These are phyloP conservation scores for Drosophila kikkawai DNA, from an alignment of 1,140 invertebrate genomes.

Conservation along the genomic window DNA sequence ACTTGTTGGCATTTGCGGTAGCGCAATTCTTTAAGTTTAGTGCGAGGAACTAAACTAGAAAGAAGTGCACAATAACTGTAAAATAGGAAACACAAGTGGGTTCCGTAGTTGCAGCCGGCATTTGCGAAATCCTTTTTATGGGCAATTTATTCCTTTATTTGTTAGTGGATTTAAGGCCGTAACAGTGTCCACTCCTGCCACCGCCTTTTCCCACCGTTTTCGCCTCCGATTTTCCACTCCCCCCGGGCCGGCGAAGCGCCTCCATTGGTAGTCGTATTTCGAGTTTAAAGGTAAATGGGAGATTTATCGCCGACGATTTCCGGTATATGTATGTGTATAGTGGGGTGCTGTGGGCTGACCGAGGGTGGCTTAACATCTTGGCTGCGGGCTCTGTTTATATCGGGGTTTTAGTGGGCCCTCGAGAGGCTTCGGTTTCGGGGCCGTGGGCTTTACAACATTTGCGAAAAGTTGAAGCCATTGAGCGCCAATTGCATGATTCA, in stretches of 20 bases:
- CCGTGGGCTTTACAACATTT: slow-evolving; percentile 35
- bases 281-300: slow-evolving; percentile 82
- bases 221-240: slow-evolving; percentile 18
- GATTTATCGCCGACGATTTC: slow-evolving; percentile 80
- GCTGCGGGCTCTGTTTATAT: slow-evolving; percentile 70
- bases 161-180: slow-evolving; percentile 80
- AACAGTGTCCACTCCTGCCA: slow-evolving; percentile 52
- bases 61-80: slow-evolving; percentile 59
- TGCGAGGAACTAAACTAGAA: slow-evolving; percentile 41
- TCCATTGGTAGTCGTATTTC: slow-evolving; percentile 69
- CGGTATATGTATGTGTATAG: slow-evolving; percentile 34
- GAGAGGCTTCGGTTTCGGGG: slow-evolving; percentile 47
- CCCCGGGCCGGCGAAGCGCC: slow-evolving; percentile 14
- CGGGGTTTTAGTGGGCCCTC: slow-evolving; percentile 75
- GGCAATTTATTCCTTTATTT: slow-evolving; percentile 82
- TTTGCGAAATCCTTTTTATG: slow-evolving; percentile 82
- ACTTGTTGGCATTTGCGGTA: slow-evolving; percentile 39
- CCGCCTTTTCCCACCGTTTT: slow-evolving; percentile 8
- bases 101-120: slow-evolving; percentile 73
- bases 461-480: slow-evolving; percentile 62
- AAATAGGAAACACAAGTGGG: slow-evolving; percentile 70
- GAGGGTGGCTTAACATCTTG: slow-evolving; percentile 54
- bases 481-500: slow-evolving; percentile 73
- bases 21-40: slow-evolving; percentile 30
- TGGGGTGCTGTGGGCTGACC: slow-evolving; percentile 7